These are phyloP conservation scores for Patella caerulea DNA, from an alignment of 2,888 invertebrate genomes.

Conservation along the genomic window DNA sequence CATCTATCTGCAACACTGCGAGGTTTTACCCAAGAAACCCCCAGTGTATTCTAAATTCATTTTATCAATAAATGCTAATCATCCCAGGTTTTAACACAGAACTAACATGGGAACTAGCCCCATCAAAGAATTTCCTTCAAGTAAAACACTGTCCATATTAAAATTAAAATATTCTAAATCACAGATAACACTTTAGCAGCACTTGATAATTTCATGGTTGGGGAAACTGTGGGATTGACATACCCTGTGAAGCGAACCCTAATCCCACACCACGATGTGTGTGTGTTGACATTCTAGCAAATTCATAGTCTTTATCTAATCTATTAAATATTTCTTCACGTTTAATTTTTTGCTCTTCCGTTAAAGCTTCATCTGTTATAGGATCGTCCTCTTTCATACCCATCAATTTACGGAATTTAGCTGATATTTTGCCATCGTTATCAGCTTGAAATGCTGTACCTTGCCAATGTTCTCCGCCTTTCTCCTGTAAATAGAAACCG, in stretches of 20 bases:
- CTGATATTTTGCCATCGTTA: constrained; percentile 90
- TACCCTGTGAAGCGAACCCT: constrained; percentile 69
- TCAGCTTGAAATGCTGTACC: constrained; percentile 83
- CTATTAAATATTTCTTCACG: constrained; percentile 86
- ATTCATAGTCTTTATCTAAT: constrained; percentile 97
- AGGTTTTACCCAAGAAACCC: too few species aligned
- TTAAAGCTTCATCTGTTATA: constrained; percentile 48
- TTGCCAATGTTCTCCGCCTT: constrained; percentile 62
- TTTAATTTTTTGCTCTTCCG: constrained; percentile 62
- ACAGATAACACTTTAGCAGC: background rate
- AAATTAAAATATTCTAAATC: background rate
- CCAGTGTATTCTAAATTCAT: too few species aligned
- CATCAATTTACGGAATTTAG: constrained; percentile 97
- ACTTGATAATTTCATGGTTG: constrained; percentile 37
- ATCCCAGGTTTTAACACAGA: too few species aligned
- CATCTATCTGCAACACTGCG: too few species aligned
- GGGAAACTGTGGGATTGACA: constrained; percentile 8
- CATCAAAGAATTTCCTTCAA: too few species aligned
- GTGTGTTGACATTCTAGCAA: constrained; percentile 94
- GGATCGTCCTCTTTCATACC: constrained; percentile 82
- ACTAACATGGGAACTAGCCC: too few species aligned
- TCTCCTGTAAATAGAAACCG: constrained; percentile 42
- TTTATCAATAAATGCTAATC: too few species aligned
- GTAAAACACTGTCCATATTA: too few species aligned
- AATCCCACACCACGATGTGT: constrained; percentile 84